phyloP scores from a whole-genome alignment of 2,888 invertebrate species.

The Falcaria lacertinaria region DNA sequence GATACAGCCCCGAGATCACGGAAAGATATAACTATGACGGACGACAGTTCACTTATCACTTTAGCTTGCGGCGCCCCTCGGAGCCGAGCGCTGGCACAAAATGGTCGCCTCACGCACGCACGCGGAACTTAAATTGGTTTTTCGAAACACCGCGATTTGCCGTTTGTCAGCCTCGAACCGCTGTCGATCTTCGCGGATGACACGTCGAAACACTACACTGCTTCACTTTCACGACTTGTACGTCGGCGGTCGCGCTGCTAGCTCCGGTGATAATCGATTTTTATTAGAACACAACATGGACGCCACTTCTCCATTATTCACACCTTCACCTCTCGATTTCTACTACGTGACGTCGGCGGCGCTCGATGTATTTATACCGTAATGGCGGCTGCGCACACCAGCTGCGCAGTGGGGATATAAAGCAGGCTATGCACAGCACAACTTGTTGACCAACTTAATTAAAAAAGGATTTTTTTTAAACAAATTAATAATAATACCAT shows the following conservation, averaged over 20 bases:
- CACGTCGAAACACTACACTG: conserved; percentile 74
- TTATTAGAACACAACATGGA: conserved; percentile 60
- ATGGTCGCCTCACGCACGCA: conserved; percentile 52
- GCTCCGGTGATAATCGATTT: conserved; percentile 72
- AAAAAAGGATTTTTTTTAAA: conserved; percentile 1
- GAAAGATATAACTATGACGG: conserved; percentile 24
- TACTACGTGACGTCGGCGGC: conserved; percentile 70
- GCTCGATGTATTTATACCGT: conserved; percentile 56
- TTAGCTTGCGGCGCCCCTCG: conserved; percentile 40
- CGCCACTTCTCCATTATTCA: conserved; percentile 76
- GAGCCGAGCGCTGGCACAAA: conserved; percentile 56
- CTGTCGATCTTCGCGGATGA: conserved; percentile 72
- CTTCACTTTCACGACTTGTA: conserved; percentile 68
- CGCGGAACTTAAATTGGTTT: conserved; percentile 36
- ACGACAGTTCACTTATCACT: conserved; percentile 54
- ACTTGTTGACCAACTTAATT: background rate
- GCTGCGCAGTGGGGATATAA: conserved; percentile 67
- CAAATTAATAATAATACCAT: too few relatives aligned
- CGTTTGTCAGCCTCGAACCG: conserved; percentile 62
- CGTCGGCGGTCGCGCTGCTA: conserved; percentile 74
- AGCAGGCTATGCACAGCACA: conserved; percentile 31
- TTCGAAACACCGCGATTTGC: conserved; percentile 34
- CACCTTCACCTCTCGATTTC: conserved; percentile 75
- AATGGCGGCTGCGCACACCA: conserved; percentile 63
- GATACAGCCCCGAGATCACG: conserved; percentile 22